A percentile compares a stretch with the other conserved stretches of the same genome.
These are phyloP conservation scores for Microchrysa polita DNA, from an alignment of 2,888 invertebrate genomes.

Conservation along the genomic window DNA sequence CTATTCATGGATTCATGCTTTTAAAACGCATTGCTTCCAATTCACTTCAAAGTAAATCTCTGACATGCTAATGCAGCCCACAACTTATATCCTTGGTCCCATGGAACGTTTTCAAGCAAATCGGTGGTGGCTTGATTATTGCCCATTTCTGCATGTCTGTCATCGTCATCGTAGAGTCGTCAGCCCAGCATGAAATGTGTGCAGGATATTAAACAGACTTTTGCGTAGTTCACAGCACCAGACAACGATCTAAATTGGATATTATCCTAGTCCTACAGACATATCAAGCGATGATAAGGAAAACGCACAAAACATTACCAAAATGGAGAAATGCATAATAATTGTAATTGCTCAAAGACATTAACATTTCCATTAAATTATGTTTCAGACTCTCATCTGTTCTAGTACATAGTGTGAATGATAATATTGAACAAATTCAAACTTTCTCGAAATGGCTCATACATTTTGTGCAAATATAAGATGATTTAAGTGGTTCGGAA, in stretches of 20 bases:
- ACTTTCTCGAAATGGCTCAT: slow-evolving; percentile 14
- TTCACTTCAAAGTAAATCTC: neutral
- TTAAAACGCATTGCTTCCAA: slow-evolving; percentile 20
- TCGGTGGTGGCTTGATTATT: neutral
- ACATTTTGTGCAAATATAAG: neutral
- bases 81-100: neutral
- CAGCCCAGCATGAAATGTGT: slow-evolving; percentile 13
- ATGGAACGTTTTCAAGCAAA: neutral
- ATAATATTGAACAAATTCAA: slow-evolving; percentile 25
- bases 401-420: slow-evolving; percentile 3
- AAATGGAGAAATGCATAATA: neutral
- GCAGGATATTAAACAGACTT: slow-evolving; percentile 18
- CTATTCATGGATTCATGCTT: slow-evolving; percentile 25
- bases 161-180: too few species aligned
- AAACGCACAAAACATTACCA: neutral
- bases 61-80: slow-evolving; percentile 15
- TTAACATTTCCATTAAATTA: slow-evolving; percentile 15
- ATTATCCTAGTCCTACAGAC: neutral
- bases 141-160: slow-evolving; percentile 17
- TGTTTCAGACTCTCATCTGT: too few species aligned
- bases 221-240: neutral
- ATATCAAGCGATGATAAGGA: slow-evolving; percentile 1
- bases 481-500: slow-evolving; percentile 13
- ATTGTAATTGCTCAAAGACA: neutral
- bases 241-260: neutral